Evolutionary conservation across 2,888 invertebrate genomes (phyloP), one percentile per base, ranked within the genome.

Genomic region (Oxycera nigricornis): DNA sequence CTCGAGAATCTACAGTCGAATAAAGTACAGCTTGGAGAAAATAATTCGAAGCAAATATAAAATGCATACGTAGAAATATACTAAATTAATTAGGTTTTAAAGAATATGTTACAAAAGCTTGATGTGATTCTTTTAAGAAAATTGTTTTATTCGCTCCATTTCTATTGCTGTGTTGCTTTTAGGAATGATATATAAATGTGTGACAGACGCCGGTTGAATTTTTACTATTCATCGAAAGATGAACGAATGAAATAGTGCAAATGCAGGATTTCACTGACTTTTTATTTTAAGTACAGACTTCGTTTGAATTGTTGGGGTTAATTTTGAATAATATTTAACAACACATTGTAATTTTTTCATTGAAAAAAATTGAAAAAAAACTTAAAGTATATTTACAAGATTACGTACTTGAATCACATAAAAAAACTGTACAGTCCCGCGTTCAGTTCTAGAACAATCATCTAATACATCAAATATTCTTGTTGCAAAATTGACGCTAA

Each of bases 1-100:
- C 72, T 72, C 72, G 41, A 72, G 72, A 72, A 59, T 72, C 17
- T 39, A 59, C 39, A n/a, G n/a, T 22, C 4, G 55, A 52, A 22
- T 31, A 31, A 20, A 2, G 26, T 70, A 22, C 11, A 28, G 30
- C 26, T 22, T 57, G n/a, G 7, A 22, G 17, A 65, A n/a, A 61
- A 7, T 2, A 61, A 28, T 61, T 2, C n/a, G 4, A 26, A 28
- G 17, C 17, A 61, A 61, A 61, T 31, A n/a, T 59, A 24, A 46
- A 46, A 68, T 41, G 24, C n/a, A 39, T 46, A 26, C 14, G 20
- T 41, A 68, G 11, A 68, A 55, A 68, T 46, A 24, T 68, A 50
- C 41, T 22, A 11, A 35, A 39, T 39, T 30, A 28, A 61, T 35
- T 62, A 2, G 11, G 24, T 55, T 24, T 55, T 35, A 57, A 57